These are phyloP conservation scores for Pseudocheirus occidentalis DNA, from an alignment of 2,797 vertebrate genomes.

Conservation along the genomic window DNA sequence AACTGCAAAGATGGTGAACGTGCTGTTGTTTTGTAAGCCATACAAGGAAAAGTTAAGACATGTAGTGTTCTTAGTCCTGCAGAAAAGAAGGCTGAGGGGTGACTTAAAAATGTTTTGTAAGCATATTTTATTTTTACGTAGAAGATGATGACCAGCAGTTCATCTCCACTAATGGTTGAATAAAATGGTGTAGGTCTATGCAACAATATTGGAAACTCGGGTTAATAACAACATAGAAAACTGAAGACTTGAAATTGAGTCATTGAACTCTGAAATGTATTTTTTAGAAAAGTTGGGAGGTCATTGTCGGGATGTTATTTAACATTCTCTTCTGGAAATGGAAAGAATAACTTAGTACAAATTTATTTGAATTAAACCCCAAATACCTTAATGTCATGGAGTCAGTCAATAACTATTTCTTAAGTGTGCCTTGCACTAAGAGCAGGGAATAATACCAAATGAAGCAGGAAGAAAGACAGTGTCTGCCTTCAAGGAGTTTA, in stretches of 20 bases:
- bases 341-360: conserved; percentile 68
- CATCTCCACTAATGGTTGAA: conserved; percentile 11
- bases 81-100: conserved; percentile 3
- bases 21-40: background rate
- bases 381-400: background rate
- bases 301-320: conserved; percentile 60
- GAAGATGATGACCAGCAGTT: background rate
- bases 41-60: conserved; percentile 32
- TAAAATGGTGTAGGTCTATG: background rate
- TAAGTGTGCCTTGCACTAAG: background rate
- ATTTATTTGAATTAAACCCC: background rate
- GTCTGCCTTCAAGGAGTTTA: background rate
- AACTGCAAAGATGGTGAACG: conserved; percentile 8
- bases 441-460: background rate
- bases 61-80: background rate
- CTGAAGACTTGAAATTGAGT: conserved; percentile 5
- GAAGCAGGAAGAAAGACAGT: background rate
- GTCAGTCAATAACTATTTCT: background rate
- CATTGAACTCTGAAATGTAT: conserved; percentile 14
- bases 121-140: background rate
- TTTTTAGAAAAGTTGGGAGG: conserved; percentile 56
- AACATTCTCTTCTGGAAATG: conserved; percentile 66
- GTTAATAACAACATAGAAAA: background rate
- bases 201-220: background rate
- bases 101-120: background rate